phyloP scores from a whole-genome alignment of 23 tunicate species.

The Trididemnum clinides region DNA sequence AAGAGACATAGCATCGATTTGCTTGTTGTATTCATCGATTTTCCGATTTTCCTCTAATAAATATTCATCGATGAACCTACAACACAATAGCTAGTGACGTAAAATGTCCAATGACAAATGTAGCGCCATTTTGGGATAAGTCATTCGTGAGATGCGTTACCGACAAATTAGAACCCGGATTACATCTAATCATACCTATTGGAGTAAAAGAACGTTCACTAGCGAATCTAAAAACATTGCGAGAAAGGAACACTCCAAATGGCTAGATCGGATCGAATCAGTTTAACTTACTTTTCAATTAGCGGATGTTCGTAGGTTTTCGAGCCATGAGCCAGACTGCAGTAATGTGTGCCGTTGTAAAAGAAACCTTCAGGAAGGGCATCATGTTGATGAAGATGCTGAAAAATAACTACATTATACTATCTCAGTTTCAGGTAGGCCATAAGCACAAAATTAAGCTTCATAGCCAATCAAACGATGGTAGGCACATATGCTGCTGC shows the following conservation, averaged over 20 bases:
- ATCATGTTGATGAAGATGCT: constrained; percentile 46
- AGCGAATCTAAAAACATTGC: not conserved
- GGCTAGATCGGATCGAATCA: not conserved
- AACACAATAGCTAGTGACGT: not conserved
- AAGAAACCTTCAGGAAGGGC: constrained; percentile 82
- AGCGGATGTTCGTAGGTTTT: constrained; percentile 64
- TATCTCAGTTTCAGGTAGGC: too few species aligned
- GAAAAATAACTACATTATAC: too few species aligned
- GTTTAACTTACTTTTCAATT: constrained; percentile 39
- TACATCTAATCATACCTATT: not conserved
- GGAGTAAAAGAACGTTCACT: not conserved
- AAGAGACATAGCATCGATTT: constrained; percentile 38
- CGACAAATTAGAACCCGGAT: too few species aligned
- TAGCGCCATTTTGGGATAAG: too few species aligned
- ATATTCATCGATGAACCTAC: constrained; percentile 62
- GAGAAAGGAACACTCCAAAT: not conserved
- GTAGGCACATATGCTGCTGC: too few species aligned
- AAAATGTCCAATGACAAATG: too few species aligned
- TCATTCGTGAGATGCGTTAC: too few species aligned
- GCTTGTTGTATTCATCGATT: constrained; percentile 62
- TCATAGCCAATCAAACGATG: too few species aligned
- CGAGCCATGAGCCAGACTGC: constrained; percentile 65
- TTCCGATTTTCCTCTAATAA: constrained; percentile 52
- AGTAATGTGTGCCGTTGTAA: constrained; percentile 81
- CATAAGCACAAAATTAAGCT: too few species aligned